Evolutionary conservation across 2,888 invertebrate genomes (phyloP).

Genomic region (Morpho helenor): DNA sequence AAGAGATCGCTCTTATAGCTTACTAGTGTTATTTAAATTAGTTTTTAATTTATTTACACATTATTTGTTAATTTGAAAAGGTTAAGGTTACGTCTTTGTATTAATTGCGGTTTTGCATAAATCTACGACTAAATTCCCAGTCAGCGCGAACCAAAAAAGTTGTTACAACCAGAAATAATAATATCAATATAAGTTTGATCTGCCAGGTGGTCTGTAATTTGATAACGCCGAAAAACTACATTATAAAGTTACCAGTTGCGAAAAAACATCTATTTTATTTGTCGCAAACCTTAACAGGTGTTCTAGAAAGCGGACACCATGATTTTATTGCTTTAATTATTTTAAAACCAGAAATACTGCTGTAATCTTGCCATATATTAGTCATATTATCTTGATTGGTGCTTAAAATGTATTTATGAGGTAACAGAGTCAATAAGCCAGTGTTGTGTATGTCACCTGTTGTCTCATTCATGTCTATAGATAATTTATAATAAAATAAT

Average conservation of each 20-base stretch:
- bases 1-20: too few species aligned
- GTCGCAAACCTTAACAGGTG: slow-evolving; percentile 28
- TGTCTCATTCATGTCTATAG: too few species aligned
- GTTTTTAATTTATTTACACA: too few species aligned
- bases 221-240: slow-evolving; percentile 56
- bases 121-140: too few species aligned
- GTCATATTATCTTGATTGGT: slow-evolving; percentile 3
- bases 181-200: slow-evolving; percentile 16
- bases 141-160: too few species aligned
- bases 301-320: slow-evolving; percentile 20
- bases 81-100: too few species aligned
- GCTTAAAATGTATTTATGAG: not conserved
- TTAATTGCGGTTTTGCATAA: too few species aligned
- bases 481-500: too few species aligned
- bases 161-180: not conserved
- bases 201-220: slow-evolving; percentile 63
- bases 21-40: too few species aligned
- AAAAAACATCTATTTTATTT: slow-evolving; percentile 32
- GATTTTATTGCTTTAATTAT: slow-evolving; percentile 10
- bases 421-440: too few species aligned
- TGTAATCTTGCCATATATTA: not conserved
- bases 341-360: slow-evolving; percentile 1
- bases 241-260: slow-evolving; percentile 38
- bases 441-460: too few species aligned
- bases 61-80: too few species aligned